phyloP scores from a whole-genome alignment of 2,113 vertebrate species.

The Diphyllodes magnificus region DNA sequence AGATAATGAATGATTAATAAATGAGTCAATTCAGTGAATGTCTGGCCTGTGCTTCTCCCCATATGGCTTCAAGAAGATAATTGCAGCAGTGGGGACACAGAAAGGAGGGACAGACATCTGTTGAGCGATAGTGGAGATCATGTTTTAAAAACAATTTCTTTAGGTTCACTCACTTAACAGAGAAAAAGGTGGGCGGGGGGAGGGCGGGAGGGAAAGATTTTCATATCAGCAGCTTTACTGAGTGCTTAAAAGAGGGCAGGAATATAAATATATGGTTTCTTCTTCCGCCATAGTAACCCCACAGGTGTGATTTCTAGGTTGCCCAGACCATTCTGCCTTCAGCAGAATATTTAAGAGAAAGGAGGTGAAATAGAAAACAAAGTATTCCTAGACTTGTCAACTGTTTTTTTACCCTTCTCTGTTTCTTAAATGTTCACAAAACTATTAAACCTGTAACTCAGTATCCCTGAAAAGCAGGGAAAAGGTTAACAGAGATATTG shows the following conservation, averaged over 20 bases:
- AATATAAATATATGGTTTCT: background rate
- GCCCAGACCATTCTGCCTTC: background rate
- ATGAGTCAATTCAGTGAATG: background rate
- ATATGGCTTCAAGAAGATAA: slow-evolving; percentile 2
- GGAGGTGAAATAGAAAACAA: background rate
- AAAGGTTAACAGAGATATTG: background rate
- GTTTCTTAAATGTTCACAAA: background rate
- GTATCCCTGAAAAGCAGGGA: background rate
- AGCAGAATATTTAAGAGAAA: background rate
- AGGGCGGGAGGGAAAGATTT: background rate
- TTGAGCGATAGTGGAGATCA: rapidly evolving
- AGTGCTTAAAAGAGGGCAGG: background rate
- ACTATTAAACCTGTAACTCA: background rate
- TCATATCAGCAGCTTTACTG: background rate
- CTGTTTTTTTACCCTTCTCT: background rate
- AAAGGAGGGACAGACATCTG: background rate
- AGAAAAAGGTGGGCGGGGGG: background rate
- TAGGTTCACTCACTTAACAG: background rate
- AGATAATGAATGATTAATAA: slow-evolving; percentile 48
- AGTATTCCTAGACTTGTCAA: background rate
- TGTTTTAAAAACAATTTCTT: background rate
- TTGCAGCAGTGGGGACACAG: background rate
- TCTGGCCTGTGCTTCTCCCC: background rate
- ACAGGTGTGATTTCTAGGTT: background rate
- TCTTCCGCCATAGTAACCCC: background rate